These are phyloP conservation scores for Hydrocynus forskahlii DNA, from an alignment of 2,797 vertebrate genomes.

Conservation along the genomic window DNA sequence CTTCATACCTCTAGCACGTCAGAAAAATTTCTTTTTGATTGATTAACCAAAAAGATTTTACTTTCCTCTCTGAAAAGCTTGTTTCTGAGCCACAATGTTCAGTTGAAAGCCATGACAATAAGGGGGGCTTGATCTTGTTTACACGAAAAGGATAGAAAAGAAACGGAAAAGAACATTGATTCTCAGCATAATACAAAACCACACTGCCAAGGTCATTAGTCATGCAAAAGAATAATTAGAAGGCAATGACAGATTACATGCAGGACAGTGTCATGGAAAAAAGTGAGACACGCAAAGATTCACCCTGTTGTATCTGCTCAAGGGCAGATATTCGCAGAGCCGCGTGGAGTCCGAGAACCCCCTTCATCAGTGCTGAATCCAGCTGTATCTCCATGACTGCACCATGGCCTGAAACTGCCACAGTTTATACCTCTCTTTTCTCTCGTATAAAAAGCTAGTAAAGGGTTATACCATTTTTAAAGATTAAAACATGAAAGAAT, in stretches of 20 bases:
- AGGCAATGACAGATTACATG: constrained; percentile 15
- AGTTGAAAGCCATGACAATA: not conserved
- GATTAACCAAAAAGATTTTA: not conserved
- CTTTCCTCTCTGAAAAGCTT: not conserved
- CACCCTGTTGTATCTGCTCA: not conserved
- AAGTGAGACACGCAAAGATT: constrained; percentile 23
- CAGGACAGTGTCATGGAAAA: constrained; percentile 25
- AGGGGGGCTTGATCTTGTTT: constrained; percentile 2
- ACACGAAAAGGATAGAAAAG: not conserved
- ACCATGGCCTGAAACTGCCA: not conserved
- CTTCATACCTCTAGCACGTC: not conserved
- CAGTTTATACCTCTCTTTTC: not conserved
- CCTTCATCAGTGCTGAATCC: not conserved
- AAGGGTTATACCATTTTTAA: not conserved
- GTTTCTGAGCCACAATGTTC: not conserved
- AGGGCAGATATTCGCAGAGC: not conserved
- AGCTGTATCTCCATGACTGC: not conserved
- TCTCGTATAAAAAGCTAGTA: not conserved
- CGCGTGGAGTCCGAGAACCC: not conserved
- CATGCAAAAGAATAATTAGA: constrained; percentile 29
- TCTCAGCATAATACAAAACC: not conserved
- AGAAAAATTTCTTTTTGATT: not conserved
- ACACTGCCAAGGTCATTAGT: not conserved
- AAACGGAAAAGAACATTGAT: constrained; percentile 9
- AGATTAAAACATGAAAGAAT: constrained; percentile 5